Evolutionary conservation across 2,113 vertebrate genomes (phyloP), one percentile per base, ranked within the genome.

Genomic region (Cavia aperea): DNA sequence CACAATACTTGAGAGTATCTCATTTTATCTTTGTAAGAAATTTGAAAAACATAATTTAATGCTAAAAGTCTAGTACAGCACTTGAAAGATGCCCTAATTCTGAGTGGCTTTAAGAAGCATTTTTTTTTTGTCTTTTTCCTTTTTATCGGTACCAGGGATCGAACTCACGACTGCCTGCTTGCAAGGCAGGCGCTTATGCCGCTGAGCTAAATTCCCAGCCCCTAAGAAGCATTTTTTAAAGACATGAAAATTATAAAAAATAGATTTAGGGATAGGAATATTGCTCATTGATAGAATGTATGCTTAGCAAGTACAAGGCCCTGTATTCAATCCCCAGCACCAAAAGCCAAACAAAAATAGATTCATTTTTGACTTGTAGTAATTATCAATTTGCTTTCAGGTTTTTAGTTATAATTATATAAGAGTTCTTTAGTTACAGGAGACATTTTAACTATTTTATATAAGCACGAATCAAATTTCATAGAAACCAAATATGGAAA

Each of bases 201-300:
- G 39, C 39, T 39, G 39, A 39, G 39, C 39, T 39, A 39, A 39
- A 39, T 3, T 39, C 39, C 39, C 39, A 39, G 39, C 39, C 39
- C 39, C 39, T 84, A 92, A 43, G 36, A 89, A 89, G 26, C 56
- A 79, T 46, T 75, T 75, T 43, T 13, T 5, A 1, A 46, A 84
- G 33, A 36, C 23, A 87, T 72, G 46, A 26, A 90, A 88, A 94
- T 81, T 90, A 90, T 12, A 84, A 94, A 94, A 83, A 78, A 36
- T 66, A 79, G 73, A 43, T 66, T 81, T 13, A 66, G 24, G 63
- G 46, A 36, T 81, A 43, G 36, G 75, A 9, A n/a, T 56, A 43
- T 33, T 68, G 26, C 11, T 56, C 49, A 33, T 10, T 54, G 75
- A 31, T 66, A 79, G 62, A 79, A 62, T 62, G 24, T 4, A 5